A percentile compares a stretch with the other conserved stretches of the same genome.
Evolutionary conservation across 2,113 vertebrate species (phyloP).

Genomic region (Castor canadensis): DNA sequence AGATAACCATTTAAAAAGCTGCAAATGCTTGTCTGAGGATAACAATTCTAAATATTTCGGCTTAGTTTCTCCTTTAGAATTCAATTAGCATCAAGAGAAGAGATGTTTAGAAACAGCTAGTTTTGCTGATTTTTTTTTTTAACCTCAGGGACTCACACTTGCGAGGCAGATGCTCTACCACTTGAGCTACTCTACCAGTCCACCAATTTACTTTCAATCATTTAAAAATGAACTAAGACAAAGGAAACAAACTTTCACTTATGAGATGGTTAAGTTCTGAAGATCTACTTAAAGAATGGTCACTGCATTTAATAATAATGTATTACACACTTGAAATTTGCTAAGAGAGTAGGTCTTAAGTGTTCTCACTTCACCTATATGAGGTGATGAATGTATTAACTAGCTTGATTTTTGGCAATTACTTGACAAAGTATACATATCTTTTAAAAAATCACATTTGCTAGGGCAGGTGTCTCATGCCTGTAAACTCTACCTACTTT

Average conservation of each 20-base stretch:
- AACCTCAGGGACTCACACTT: too few relatives aligned
- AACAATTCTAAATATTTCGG: background rate
- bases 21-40: background rate
- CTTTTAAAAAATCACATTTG: too few relatives aligned
- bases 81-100: constrained; percentile 8
- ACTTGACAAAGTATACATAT: background rate
- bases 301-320: background rate
- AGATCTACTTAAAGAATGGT: background rate
- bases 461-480: too few relatives aligned
- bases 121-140: too few relatives aligned
- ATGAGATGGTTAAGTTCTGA: background rate
- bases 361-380: background rate
- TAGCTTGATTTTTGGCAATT: background rate
- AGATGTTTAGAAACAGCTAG: background rate
- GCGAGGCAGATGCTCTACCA: too few relatives aligned
- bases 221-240: background rate
- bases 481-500: too few relatives aligned
- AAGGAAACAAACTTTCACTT: background rate
- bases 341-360: background rate
- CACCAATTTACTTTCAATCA: background rate
- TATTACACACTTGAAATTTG: background rate
- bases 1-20: constrained; percentile 2
- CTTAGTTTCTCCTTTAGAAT: constrained; percentile 13
- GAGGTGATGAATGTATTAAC: background rate
- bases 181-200: too few relatives aligned